Evolutionary conservation across 2,113 vertebrate species (phyloP).

Genomic region (Scolopax mira): DNA sequence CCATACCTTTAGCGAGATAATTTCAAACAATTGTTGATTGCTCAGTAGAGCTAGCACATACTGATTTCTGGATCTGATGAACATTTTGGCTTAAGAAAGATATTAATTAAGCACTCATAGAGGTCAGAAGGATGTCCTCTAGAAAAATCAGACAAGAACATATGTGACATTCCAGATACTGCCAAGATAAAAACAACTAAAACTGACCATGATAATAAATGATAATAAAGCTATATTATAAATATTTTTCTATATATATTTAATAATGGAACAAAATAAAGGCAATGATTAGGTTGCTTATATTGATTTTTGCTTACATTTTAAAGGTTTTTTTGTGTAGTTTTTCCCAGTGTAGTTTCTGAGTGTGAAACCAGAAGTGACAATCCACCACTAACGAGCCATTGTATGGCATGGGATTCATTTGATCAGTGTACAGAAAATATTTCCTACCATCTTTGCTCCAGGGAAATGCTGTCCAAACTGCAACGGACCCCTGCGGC

Average conservation of each 20-base stretch:
- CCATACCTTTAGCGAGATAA: not conserved
- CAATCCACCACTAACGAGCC: not conserved
- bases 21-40: not conserved
- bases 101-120: not conserved
- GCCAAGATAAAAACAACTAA: not conserved
- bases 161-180: not conserved
- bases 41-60: not conserved
- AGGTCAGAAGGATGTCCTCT: not conserved
- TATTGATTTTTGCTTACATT: not conserved
- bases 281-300: not conserved
- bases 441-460: not conserved
- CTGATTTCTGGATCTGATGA: not conserved
- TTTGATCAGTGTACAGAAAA: not conserved
- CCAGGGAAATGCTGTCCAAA: constrained; percentile 80
- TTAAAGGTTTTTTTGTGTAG: not conserved
- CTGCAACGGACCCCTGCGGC: constrained; percentile 73
- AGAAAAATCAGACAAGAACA: not conserved
- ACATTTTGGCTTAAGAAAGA: not conserved
- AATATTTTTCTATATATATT: not conserved
- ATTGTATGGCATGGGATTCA: not conserved
- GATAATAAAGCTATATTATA: not conserved
- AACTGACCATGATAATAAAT: not conserved
- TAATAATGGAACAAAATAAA: not conserved
- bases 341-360: not conserved
- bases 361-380: not conserved